Evolutionary conservation across 37 sponge, comb jelly and placozoan genomes (phyloP).

Genomic region (Bolinopsis microptera): DNA sequence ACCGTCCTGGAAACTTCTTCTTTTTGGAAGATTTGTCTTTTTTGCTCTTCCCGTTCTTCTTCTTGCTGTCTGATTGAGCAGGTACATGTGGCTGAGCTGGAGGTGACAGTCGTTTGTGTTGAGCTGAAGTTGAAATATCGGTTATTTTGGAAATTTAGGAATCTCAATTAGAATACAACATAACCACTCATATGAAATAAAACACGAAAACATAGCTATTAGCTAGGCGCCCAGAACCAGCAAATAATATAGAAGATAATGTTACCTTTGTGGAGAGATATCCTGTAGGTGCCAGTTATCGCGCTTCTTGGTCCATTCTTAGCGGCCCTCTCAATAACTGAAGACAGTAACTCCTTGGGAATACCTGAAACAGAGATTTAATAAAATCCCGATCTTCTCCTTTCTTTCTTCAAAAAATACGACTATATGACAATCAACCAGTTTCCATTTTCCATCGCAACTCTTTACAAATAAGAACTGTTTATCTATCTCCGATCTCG

Average conservation of each 20-base stretch:
- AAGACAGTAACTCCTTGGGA: neutral
- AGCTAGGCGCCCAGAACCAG: neutral
- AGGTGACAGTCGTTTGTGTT: slow-evolving; percentile 27
- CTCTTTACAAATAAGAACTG: too few species aligned
- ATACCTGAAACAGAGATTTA: neutral
- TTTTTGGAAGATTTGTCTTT: neutral
- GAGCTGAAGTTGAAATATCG: slow-evolving; percentile 21
- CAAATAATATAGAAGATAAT: neutral
- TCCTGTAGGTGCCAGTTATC: slow-evolving; percentile 72
- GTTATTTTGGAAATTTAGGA: neutral
- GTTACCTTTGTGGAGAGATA: slow-evolving; percentile 68
- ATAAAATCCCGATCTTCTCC: too few species aligned
- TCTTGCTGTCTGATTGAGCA: neutral
- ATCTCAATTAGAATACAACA: neutral
- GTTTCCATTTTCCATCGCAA: too few species aligned
- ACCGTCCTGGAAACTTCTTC: slow-evolving; percentile 14
- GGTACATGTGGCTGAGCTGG: neutral
- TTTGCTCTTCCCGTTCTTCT: neutral
- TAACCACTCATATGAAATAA: too few species aligned
- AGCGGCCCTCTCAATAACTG: slow-evolving; percentile 37
- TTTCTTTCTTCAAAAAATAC: too few species aligned
- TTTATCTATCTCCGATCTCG: too few species aligned
- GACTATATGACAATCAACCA: too few species aligned
- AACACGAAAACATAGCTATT: too few species aligned
- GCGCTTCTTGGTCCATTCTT: slow-evolving; percentile 67